Percentiles rank a stretch among this genome's conserved stretches.
Conservation (phyloP, 1,140 invertebrate species). For the Pinna nobilis region DNA sequence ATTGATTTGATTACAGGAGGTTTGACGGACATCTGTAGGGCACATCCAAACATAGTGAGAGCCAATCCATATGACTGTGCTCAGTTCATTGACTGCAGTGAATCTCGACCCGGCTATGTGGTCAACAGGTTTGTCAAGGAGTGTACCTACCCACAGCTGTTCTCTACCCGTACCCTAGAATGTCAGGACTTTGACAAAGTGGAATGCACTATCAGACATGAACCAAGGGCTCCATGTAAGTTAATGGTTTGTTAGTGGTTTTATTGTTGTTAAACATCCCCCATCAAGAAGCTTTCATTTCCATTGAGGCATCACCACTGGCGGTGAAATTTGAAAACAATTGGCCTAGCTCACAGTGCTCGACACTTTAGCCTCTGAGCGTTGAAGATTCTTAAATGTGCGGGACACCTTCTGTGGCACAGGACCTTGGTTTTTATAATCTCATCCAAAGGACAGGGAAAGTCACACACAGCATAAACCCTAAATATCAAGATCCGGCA, state of each 20-base stretch:
- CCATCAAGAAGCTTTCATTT: no score
- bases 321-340: no score
- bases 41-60: conserved; percentile 22
- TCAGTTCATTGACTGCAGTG: conserved; percentile 60
- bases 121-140: conserved; percentile 28
- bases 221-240: conserved; percentile 53
- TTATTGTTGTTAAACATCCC: no score
- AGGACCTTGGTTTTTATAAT: no score
- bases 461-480: no score
- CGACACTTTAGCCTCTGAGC: no score
- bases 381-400: no score
- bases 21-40: conserved; percentile 16
- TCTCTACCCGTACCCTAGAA: conserved; percentile 26
- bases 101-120: conserved; percentile 33
- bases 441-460: no score
- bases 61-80: conserved; percentile 53
- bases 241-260: background rate
- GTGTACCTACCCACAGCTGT: conserved; percentile 32
- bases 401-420: no score
- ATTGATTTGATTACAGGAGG: conserved; percentile 9
- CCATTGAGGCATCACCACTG: no score
- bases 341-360: no score
- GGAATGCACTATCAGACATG: conserved; percentile 29
- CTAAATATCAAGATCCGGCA: no score
- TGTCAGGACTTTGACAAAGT: conserved; percentile 42